Evolutionary conservation across 1,140 invertebrate genomes (phyloP).

Genomic region (Achroia grisella): DNA sequence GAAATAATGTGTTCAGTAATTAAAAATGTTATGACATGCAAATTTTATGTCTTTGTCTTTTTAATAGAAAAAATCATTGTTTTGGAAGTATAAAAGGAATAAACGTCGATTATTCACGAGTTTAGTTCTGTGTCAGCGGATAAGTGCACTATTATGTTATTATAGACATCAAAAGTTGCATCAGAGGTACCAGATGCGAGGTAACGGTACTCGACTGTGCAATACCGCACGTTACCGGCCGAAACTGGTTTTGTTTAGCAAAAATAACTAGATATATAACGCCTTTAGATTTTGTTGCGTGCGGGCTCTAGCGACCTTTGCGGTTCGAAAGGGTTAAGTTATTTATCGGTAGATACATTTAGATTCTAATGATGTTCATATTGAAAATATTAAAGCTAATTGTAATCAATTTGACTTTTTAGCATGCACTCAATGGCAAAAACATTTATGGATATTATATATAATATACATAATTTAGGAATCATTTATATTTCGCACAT

Average conservation of each 20-base stretch:
- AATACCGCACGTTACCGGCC: slow-evolving; percentile 30
- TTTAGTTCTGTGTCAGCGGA: slow-evolving; percentile 15
- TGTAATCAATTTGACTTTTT: no score
- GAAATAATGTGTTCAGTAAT: slow-evolving; percentile 57
- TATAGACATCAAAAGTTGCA: slow-evolving; percentile 59
- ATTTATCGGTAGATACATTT: slow-evolving; percentile 23
- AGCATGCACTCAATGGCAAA: no score
- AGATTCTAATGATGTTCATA: slow-evolving; percentile 9
- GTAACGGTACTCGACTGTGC: slow-evolving; percentile 43
- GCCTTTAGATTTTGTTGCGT: slow-evolving; percentile 39
- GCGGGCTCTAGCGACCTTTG: slow-evolving; percentile 44
- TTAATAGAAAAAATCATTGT: slow-evolving; percentile 1
- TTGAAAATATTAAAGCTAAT: background rate
- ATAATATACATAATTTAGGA: no score
- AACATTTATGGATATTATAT: no score
- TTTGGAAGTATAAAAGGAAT: background rate
- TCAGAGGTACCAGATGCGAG: slow-evolving; percentile 32
- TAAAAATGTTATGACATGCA: slow-evolving; percentile 46
- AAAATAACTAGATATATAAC: slow-evolving; percentile 47
- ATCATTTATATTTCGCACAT: no score
- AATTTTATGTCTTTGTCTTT: slow-evolving; percentile 42
- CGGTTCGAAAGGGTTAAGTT: slow-evolving; percentile 28
- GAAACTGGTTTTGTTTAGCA: slow-evolving; percentile 44
- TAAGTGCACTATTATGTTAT: slow-evolving; percentile 56
- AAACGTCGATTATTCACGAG: slow-evolving; percentile 9